These are phyloP conservation scores for Poliocrania exsul DNA, from an alignment of 2,797 vertebrate species.

Conservation along the genomic window DNA sequence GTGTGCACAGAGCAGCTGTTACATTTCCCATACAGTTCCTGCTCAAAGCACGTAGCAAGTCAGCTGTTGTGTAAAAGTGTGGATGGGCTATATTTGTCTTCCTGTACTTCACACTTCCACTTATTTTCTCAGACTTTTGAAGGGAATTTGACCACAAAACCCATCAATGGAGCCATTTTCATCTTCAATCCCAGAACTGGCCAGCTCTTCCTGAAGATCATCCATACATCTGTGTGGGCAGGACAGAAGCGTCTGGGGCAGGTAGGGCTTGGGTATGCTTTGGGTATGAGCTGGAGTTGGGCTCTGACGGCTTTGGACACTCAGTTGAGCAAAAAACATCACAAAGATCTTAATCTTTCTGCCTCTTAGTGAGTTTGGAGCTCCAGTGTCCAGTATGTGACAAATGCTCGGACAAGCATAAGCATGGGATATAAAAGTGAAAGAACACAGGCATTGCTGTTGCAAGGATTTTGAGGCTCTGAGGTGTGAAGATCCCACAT, in stretches of 20 bases:
- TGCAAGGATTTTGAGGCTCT: background rate
- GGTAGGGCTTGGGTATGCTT: slow-evolving; percentile 72
- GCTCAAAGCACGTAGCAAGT: background rate
- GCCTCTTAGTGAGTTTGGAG: background rate
- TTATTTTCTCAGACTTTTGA: slow-evolving; percentile 90
- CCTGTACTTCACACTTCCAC: background rate
- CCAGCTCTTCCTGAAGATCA: slow-evolving; percentile 99
- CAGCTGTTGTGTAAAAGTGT: background rate
- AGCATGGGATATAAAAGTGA: background rate
- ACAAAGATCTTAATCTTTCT: background rate
- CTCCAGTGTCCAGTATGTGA: background rate
- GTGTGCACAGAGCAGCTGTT: background rate
- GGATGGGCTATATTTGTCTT: background rate
- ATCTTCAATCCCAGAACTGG: slow-evolving; percentile 99
- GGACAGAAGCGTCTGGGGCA: slow-evolving; percentile 98
- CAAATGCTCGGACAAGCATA: background rate
- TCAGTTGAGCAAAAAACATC: background rate
- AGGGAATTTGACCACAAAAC: slow-evolving; percentile 98
- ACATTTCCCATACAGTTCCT: accelerated
- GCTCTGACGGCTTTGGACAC: background rate
- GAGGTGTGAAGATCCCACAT: background rate
- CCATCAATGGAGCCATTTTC: slow-evolving; percentile 99
- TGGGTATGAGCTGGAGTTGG: background rate
- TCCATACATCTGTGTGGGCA: slow-evolving; percentile 99
- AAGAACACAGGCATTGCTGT: background rate